Conservation (phyloP, 2,113 vertebrate genomes). For the Callipepla californica region DNA sequence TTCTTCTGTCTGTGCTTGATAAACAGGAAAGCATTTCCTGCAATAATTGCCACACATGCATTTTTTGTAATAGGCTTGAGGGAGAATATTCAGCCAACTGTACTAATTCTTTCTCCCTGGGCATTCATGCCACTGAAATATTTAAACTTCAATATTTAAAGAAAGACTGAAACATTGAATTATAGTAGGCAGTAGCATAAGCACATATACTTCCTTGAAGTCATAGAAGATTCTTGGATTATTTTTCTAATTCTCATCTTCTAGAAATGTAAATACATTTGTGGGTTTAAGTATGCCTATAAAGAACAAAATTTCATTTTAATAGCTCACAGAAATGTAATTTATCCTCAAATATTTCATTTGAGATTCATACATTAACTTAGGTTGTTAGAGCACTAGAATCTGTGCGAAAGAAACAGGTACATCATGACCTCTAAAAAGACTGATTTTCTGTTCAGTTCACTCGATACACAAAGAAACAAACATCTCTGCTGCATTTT, state of each 20-base stretch:
- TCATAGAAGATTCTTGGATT: not conserved
- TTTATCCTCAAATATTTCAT: constrained; percentile 6
- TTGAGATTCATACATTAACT: not conserved
- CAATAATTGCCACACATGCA: not conserved
- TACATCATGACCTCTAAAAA: not conserved
- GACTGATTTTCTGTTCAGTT: constrained; percentile 25
- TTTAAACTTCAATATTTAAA: not conserved
- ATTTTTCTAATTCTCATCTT: constrained; percentile 10
- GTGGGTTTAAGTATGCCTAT: not conserved
- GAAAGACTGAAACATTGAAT: not conserved
- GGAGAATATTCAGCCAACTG: not conserved
- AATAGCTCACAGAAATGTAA: not conserved
- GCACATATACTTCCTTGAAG: not conserved
- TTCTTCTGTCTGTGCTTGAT: not conserved
- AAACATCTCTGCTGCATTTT: not conserved
- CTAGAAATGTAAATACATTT: not conserved
- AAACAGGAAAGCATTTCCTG: constrained; percentile 25
- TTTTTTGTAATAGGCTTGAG: not conserved
- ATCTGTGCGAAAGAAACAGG: constrained; percentile 11
- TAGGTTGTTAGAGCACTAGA: constrained; percentile 21
- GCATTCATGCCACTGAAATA: not conserved
- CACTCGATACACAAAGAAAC: not conserved
- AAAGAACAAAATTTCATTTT: constrained; percentile 23
- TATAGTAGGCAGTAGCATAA: not conserved
- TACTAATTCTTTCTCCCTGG: not conserved